Base-by-base conservation (phyloP, 2,113 vertebrate species). In the Sphyrna mokarran region DNA sequence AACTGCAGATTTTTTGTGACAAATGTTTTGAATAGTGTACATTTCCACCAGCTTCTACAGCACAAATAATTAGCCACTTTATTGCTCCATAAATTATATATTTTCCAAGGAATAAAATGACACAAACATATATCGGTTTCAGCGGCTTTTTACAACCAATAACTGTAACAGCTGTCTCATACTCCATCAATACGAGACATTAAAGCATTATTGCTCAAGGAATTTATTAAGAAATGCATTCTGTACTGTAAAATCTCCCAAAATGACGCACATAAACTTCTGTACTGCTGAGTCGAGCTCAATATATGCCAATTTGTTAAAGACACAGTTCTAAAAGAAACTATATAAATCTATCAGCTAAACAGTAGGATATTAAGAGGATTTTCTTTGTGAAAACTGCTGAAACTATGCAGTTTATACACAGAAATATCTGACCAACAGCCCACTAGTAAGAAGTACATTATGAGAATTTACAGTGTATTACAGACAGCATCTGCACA, bases 61-160 rank as follows among this genome's bases (percentile, higher is more conserved):
- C 89, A 43, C 89, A 93, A 93, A 93, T 93, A 93, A 93, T 93
- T 93, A 93, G 89, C 61, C 89, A 93, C 63, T 93, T 93, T 68
- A 93, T 63, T 93, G 61, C 89, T 40, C 89, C 89, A 93, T 93
- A 93, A 93, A 93, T 93, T 93, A 93, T 37, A 93, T 93, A 93
- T 93, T 93, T 93, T 93, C 89, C 37, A 93, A 93, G 89, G 89
- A 68, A 61, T 37, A 93, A 93, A 93, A 93, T 93, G 61, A 93
- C 89, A 93, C 89, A 43, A 93, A 93, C 89, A 66, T 93, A 93
- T 63, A 93, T 93, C 68, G 89, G 89, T 93, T 93, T 68, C 89
- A 93, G 37, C n/a, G 89, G 89, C 33, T 37, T 93, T 93, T 93
- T 93, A 93, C 89, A 93, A 93, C 61, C 61, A 68, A 93, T 93